Base-by-base conservation (phyloP, 2,113 vertebrate genomes). In the Tiliqua scincoides region DNA sequence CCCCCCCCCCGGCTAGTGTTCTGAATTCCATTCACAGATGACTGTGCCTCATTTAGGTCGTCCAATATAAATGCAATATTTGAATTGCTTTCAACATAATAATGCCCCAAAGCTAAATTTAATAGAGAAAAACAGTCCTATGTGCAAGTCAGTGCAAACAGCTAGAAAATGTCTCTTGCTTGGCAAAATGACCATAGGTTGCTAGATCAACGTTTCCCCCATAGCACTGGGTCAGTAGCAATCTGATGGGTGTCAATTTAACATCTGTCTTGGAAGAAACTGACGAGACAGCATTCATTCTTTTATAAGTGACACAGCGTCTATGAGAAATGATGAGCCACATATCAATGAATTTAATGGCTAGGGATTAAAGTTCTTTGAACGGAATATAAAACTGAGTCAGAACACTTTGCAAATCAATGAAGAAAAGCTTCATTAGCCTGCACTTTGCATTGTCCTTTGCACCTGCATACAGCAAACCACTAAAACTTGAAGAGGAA, bases 1-100 rank as follows among this genome's bases (percentile, higher is more conserved):
- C 73, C 63, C 68, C 83, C 92, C 83, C 81, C 75, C 89, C 79
- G 82, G 86, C 90, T 91, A 89, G 93, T 90, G 87, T 95, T 94
- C 91, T 92, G 90, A 93, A 94, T 94, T 93, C 80, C 92, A 87
- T 90, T 91, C 91, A 88, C 78, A 88, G 88, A 80, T 89, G 90
- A 93, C 86, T 88, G 79, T 88, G 84, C 88, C 84, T 95, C 87
- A 91, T 85, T 85, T 88, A 93, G 90, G 83, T 35, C 86, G 92
- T 91, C 91, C 91, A 93, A 91, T 89, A 93, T 88, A 94, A 94
- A 92, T 87, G 91, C 89, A 95, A 91, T 92, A 91, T 93, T 88
- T 94, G 92, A 79, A 92, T 93, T 89, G 82, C 84, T 93, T 93
- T 93, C 91, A 92, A 91, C 93, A 90, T 91, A 88, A 92, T 93